Percentiles rank a stretch among this genome's conserved stretches.
Evolutionary conservation across 1,140 invertebrate species (phyloP).

Genomic region (Drosophila repleta): DNA sequence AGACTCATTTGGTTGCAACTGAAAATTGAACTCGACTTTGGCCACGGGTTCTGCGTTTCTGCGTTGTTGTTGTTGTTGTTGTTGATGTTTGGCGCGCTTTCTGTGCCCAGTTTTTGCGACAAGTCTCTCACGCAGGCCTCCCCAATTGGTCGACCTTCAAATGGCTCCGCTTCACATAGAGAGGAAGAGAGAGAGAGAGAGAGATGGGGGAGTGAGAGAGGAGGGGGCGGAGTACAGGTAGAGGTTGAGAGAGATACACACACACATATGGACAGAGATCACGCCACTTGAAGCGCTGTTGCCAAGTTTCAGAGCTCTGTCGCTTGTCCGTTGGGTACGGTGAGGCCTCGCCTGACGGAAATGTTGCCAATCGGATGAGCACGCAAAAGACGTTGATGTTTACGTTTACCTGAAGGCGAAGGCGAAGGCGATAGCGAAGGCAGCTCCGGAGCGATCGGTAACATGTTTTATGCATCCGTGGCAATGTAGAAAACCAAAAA

Average conservation of each 20-base stretch:
- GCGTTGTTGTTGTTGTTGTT: no score
- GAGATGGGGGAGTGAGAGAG: not conserved
- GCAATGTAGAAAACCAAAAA: constrained; percentile 34
- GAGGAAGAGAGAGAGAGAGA: constrained; percentile 13
- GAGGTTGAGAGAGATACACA: not conserved
- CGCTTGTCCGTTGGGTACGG: no score
- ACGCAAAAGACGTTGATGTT: constrained; percentile 49
- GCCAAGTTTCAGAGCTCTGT: constrained; percentile 57
- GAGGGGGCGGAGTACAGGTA: no score
- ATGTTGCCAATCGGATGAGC: constrained; percentile 67
- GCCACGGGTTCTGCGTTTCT: constrained; percentile 38
- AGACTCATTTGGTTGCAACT: constrained; percentile 72
- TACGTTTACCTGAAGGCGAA: constrained; percentile 46
- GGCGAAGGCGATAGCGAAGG: constrained; percentile 54
- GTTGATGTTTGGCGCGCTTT: constrained; percentile 67
- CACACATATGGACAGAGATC: constrained; percentile 29
- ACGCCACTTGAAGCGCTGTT: constrained; percentile 61
- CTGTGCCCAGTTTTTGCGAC: constrained; percentile 22
- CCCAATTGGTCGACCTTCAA: constrained; percentile 67
- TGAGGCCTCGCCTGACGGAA: constrained; percentile 51
- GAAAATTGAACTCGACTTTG: constrained; percentile 50
- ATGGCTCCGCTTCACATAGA: constrained; percentile 45
- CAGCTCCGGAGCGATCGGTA: constrained; percentile 57
- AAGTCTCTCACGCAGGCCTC: not conserved
- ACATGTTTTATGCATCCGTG: constrained; percentile 79